Base-by-base conservation (phyloP, 1,140 invertebrate species). In the Acromyrmex heyeri region DNA sequence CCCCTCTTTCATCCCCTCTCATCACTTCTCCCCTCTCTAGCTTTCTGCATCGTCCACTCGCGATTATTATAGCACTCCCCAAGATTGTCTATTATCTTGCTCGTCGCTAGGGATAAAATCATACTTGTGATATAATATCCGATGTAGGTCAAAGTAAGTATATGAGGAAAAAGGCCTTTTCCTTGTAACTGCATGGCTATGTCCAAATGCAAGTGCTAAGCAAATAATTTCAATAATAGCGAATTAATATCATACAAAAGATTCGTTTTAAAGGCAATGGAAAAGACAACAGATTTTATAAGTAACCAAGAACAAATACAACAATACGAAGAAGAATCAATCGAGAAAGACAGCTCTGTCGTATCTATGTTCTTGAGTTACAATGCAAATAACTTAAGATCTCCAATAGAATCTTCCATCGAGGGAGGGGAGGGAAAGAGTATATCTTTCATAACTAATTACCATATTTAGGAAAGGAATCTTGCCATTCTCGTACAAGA, bases 301-400 rank as follows among this genome's bases (percentile, higher is more conserved):
- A 69, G 16, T 44, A 82, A 72, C 18, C 24, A 21, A 30, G 34
- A 72, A 73, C 0, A 59, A 61, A 72, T 59, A 53, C 14, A 70
- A n/a, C 14, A 70, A 44, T 44, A 44, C 14, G 14, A 44, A 44
- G 38, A 16, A 27, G 14, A 65, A 34, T 72, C 67, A 61, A 82
- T 83, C 57, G 55, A 83, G 44, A 16, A 48, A 50, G 55, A 73
- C 55, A 83, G 24, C 70, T 83, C 3, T 34, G 24, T 2, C 38
- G 7, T 73, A 30, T 72, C 55, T 82, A n/a, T 57, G 53, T 82
- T 81, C 24, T 73, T 62, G 67, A 48, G 24, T 72, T 82, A 72
- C 78, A 72, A 82, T 83, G 77, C 69, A 83, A 83, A 83, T 83
- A 83, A 59, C 55, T 61, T 50, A 34, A 62, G 67, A 70, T 73